Conservation (phyloP, 1,140 invertebrate species). For the Sinonovacula constricta region DNA sequence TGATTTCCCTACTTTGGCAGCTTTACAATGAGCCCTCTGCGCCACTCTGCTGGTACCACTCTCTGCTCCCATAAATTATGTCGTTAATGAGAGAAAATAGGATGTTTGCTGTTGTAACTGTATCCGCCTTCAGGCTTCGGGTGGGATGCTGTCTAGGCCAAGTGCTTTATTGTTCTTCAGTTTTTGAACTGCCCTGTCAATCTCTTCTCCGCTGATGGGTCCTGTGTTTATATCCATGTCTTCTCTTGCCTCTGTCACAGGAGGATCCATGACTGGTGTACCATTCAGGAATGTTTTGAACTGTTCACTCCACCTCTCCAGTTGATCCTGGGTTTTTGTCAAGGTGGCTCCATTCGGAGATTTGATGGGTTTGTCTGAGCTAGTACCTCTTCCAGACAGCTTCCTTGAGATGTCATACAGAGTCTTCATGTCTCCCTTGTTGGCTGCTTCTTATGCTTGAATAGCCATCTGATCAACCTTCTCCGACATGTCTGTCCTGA, state of each 20-base stretch:
- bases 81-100: conserved; percentile 12
- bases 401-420: conserved; percentile 29
- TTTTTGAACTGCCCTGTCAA: no score
- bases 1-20: conserved; percentile 53
- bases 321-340: conserved; percentile 7
- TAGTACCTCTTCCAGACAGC: conserved; percentile 1
- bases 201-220: not conserved
- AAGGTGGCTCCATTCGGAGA: conserved; percentile 22
- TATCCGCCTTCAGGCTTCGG: conserved; percentile 26
- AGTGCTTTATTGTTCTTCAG: not conserved
- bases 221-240: conserved; percentile 1
- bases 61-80: conserved; percentile 30
- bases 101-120: not conserved
- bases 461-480: conserved; percentile 19
- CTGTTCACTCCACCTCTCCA: conserved; percentile 51
- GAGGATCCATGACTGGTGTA: conserved; percentile 2
- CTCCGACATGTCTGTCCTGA: conserved; percentile 28
- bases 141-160: not conserved
- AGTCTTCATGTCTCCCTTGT: conserved; percentile 1
- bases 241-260: not conserved
- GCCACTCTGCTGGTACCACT: conserved; percentile 39
- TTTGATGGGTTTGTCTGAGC: conserved; percentile 8
- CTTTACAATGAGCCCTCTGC: conserved; percentile 39
- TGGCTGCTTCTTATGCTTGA: no score
- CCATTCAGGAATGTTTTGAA: conserved; percentile 25